A percentile compares a stretch with the other conserved stretches of the same genome.
phyloP scores from a whole-genome alignment of 2,113 vertebrate species.

The Serilophus lunatus region DNA sequence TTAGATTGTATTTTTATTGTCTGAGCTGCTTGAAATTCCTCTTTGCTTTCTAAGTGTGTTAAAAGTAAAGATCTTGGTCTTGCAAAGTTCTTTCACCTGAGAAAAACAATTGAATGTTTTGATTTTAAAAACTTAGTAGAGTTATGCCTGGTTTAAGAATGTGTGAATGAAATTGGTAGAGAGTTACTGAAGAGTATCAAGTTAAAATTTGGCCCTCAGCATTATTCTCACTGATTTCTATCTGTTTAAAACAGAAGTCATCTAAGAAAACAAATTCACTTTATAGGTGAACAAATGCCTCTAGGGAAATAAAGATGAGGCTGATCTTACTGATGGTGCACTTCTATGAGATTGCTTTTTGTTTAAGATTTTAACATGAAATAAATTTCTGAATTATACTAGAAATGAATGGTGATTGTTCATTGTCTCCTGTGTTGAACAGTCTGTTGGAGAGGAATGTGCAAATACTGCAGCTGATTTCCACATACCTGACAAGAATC shows the following conservation, averaged over 20 bases:
- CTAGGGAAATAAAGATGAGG: not conserved
- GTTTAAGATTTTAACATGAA: not conserved
- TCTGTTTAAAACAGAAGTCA: no score
- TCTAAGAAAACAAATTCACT: not conserved
- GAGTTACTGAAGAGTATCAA: not conserved
- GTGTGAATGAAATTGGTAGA: not conserved
- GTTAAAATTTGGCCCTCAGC: not conserved
- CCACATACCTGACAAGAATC: conserved; percentile 43
- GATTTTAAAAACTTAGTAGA: not conserved
- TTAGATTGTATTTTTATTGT: not conserved
- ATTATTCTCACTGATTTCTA: not conserved
- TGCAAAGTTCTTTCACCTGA: not conserved
- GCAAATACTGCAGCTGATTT: conserved; percentile 43
- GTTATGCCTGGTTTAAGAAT: not conserved
- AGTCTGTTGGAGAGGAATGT: conserved; percentile 70
- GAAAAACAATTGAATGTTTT: not conserved
- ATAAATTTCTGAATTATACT: not conserved
- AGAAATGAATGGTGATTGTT: not conserved
- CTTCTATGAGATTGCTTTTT: not conserved
- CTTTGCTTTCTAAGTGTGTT: not conserved
- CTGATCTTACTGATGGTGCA: not conserved
- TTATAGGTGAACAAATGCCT: not conserved
- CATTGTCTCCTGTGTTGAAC: conserved; percentile 41
- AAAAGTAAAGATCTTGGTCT: not conserved
- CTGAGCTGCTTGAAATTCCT: not conserved